These are phyloP conservation scores for Chaunax sp. DNA, from an alignment of 2,797 vertebrate genomes.

Conservation along the genomic window DNA sequence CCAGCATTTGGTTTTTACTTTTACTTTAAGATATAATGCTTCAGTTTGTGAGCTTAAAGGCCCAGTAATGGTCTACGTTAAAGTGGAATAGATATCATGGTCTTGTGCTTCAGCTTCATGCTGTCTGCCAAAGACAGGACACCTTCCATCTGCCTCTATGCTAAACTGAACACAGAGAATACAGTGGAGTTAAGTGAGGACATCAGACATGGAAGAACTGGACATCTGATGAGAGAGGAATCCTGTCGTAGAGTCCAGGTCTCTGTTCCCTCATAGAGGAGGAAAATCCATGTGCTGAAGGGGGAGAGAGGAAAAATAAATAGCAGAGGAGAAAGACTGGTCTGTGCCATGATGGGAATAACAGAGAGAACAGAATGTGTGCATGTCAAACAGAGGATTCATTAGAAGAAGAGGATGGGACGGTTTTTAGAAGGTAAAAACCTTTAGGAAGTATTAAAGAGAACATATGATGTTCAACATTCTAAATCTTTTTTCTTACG, in stretches of 20 bases:
- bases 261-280: too few species aligned
- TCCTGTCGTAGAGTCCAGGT: constrained; percentile 20
- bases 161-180: not conserved
- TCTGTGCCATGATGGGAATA: constrained; percentile 50
- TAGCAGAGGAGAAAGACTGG: constrained; percentile 10
- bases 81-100: too few species aligned
- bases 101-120: not conserved
- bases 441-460: not conserved
- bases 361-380: constrained; percentile 18
- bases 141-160: not conserved
- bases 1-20: too few species aligned
- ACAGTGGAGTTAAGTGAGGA: not conserved
- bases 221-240: constrained; percentile 20
- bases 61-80: too few species aligned
- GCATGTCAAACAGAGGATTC: not conserved
- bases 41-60: too few species aligned
- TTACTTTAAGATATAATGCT: too few species aligned
- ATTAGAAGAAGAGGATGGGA: not conserved
- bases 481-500: too few species aligned
- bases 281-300: not conserved
- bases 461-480: too few species aligned
- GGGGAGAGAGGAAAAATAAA: constrained; percentile 11
- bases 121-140: not conserved
- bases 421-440: too few species aligned
- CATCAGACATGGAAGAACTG: constrained; percentile 21